Base-by-base conservation (phyloP, 2,888 invertebrate species). In the Marasmarcha lunaedactyla region DNA sequence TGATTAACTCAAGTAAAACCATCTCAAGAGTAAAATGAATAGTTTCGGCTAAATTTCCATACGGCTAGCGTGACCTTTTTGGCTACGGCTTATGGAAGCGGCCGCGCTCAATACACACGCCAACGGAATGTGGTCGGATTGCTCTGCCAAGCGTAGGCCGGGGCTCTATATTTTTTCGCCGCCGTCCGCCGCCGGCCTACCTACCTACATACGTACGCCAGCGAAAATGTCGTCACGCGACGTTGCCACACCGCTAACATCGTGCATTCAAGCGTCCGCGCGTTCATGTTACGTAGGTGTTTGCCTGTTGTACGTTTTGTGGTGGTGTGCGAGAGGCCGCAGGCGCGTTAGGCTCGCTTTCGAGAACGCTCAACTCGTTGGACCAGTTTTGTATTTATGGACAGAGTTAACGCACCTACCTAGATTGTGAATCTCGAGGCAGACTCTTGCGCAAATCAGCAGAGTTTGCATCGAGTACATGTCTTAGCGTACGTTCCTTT, bases 141-240 rank as follows among this genome's bases (percentile, higher is more conserved):
- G 70, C 74, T 78, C 66, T 73, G 78, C 78, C 78, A 73, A 78
- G 77, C 81, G 77, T 76, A 74, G 81, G 76, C 72, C 70, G 76
- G 20, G n/a, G 70, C 71, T 69, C 65, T 74, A 67, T 77, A 76
- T 77, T 79, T 78, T 78, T 79, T 79, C 73, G 73, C 71, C n/a
- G n/a, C n/a, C n/a, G n/a, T n/a, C n/a, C n/a, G n/a, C n/a, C n/a
- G n/a, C n/a, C n/a, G n/a, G n/a, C n/a, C n/a, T n/a, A n/a, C n/a
- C 64, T 59, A 74, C 74, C 74, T 77, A 78, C 72, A 72, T 74
- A 77, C 79, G 72, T 76, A 76, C 70, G 70, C 73, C 70, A 77
- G 83, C 84, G 78, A 84, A 84, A 83, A 84, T 85, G 85, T 84
- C 85, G 85, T 85, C 85, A 85, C 77, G 78, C 84, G 76, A 71